Evolutionary conservation across 2,113 vertebrate species (phyloP), one percentile per base, ranked within the genome.

Genomic region (Lichenostomus cassidix): DNA sequence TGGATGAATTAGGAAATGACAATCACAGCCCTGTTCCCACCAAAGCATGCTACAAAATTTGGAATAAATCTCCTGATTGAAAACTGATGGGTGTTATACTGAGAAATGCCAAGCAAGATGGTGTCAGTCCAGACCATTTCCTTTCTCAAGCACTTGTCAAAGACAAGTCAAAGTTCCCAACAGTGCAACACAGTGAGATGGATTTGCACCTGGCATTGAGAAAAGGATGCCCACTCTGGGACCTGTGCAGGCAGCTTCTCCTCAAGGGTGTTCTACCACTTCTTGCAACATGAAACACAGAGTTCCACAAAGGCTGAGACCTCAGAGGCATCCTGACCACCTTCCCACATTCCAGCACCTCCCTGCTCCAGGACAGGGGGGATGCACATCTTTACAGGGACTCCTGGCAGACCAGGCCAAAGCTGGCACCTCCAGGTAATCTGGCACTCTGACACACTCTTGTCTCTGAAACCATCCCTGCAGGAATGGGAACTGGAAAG

Each of bases 61-160:
- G 89, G 75, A 95, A 96, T 87, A 91, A 93, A 87, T 89, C 65
- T 83, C 91, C 86, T 96, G 96, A 94, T 76, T 95, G 94, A 91
- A 96, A 97, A 93, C 79, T 73, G 92, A 90, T 85, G 60, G 22
- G 47, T 83, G 53, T 91, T 95, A 73, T 23, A 58, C 44, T 5
- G 12, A 94, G 92, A 94, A 96, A 92, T 60, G 84, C 65, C 91
- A 91, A 90, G 59, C 49, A 67, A 76, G 74, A 71, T 1, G 1
- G 58, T 63, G 52, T 47, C 42, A 14, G 67, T 88, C 67, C 69
- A 81, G 90, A 50, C 68, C 15, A 19, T 24, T 20, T 64, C 52
- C 60, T 46, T 93, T 71, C 85, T 33, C 3, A 1, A 68, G 83
- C 42, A 70, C 31, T 37, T 37, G 37, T 37, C 64, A 65, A 78